Conservation (phyloP, 2,888 invertebrate genomes). For the Drosophila cyrtoloma region DNA sequence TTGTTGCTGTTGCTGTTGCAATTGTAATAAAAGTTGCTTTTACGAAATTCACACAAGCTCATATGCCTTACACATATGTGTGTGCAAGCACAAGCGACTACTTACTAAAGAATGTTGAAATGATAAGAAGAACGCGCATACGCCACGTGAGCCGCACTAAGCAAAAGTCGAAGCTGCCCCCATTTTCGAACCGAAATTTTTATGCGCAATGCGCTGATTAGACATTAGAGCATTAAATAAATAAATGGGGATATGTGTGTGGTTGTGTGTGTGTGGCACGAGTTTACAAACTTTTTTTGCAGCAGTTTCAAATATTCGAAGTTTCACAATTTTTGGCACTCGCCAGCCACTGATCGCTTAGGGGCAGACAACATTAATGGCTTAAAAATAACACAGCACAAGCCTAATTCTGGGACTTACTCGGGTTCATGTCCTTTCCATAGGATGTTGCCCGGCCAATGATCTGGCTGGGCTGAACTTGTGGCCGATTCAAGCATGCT, state of each 20-base stretch:
- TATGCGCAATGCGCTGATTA: conserved; percentile 53
- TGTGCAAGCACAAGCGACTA: conserved; percentile 20
- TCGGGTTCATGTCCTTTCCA: conserved; percentile 59
- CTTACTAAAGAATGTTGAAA: conserved; percentile 38
- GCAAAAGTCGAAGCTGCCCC: conserved; percentile 37
- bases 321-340: conserved; percentile 25
- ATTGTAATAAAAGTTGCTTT: conserved; percentile 44
- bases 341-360: conserved; percentile 9
- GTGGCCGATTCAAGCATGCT: conserved; percentile 39
- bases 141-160: conserved; percentile 46
- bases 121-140: conserved; percentile 59
- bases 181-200: conserved; percentile 32
- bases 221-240: conserved; percentile 39
- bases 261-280: conserved; percentile 1
- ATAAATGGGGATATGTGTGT: not conserved
- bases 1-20: conserved; percentile 49
- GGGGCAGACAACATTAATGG: conserved; percentile 19
- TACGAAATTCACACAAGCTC: conserved; percentile 38
- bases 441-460: conserved; percentile 64
- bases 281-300: conserved; percentile 10
- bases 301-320: conserved; percentile 15
- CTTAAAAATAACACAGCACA: conserved; percentile 42
- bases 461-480: conserved; percentile 57
- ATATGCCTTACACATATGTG: not conserved
- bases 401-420: conserved; percentile 1